Evolutionary conservation across 2,113 vertebrate genomes (phyloP), one percentile per base, ranked within the genome.

Genomic region (Malurus elegans): DNA sequence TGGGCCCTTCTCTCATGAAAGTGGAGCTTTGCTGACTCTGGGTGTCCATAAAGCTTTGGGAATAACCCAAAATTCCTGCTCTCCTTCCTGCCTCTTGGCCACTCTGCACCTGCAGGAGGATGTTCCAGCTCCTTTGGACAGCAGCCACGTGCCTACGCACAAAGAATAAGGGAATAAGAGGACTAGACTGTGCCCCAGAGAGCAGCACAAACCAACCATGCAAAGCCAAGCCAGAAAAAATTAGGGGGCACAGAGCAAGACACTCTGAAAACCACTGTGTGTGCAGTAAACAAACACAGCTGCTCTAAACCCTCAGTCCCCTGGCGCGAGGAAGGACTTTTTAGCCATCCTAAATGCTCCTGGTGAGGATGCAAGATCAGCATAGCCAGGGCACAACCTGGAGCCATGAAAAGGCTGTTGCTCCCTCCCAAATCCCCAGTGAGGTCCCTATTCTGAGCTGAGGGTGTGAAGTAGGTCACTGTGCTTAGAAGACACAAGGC

Each of bases 401-500:
- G 61, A 61, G 86, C 76, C 25, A 10, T 1, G 1, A 29, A 72
- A 75, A 44, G 76, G 40, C 74, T 3, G 0, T 16, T 5, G 14
- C 26, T 73, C 31, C 60, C 23, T 31, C 80, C 8, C 1, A 58
- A 32, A 54, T 4, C 1, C 83, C 38, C 71, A 23, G 91, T 4
- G 2, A 88, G 84, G 86, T 81, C 79, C 70, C 47, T 0, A 10
- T 72, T 89, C 64, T 40, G 2, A 2, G 72, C 84, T 54, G 47
- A 65, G 42, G 79, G 54, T 84, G 65, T 1, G 23, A 94, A 93
- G 51, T 80, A 74, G 94, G 91, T 94, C 88, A 95, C 79, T 44
- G 84, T 90, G 93, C n/a, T 9, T 16, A 71, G 80, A 44, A 96
- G 90, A 89, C 93, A 95, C 80, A 66, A 62, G 79, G 78, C 92